Evolutionary conservation across 2,888 invertebrate genomes (phyloP), one percentile per base, ranked within the genome.

Genomic region (Stenodera caucasica): DNA sequence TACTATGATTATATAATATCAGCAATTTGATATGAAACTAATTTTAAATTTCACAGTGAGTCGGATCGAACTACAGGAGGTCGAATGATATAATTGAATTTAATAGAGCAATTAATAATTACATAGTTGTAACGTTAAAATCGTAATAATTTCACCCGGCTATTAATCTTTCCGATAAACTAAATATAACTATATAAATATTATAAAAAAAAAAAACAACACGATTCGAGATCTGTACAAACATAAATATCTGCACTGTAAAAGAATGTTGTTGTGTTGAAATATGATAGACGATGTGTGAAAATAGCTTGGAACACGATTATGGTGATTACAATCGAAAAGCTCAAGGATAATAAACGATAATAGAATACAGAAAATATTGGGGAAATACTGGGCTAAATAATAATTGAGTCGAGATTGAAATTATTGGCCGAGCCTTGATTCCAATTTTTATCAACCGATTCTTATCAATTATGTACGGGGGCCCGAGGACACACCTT

Each of bases 61-160:
- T 30, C 21, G 7, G 58, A 33, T 26, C 2, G 11, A 61, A 26
- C 64, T 45, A 55, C 59, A 58, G 62, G 62, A 37, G 62, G 60
- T 62, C 60, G 21, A 23, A 49, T 40, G 15, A 32, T 49, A 45
- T 65, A 65, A 65, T 65, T 63, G 62, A 65, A 63, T 65, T 60
- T 63, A 65, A 65, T 65, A 65, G 65, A 65, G 63, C 63, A 63
- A 65, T 65, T 65, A 63, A 65, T 63, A 63, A 65, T 63, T 65
- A 60, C 60, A 63, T 40, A 26, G 57, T 37, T 53, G 15, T 49
- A 45, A 45, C 15, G 2, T 8, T 8, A 9, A 40, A 45, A 45
- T 12, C 45, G 52, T 61, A 53, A 53, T 53, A 40, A 54, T 32
- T 51, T 32, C 51, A 49, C 50, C 49, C 54, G 53, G 49, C 54